These are phyloP conservation scores for Chrysolina haemoptera DNA, from an alignment of 2,888 invertebrate genomes.

Conservation along the genomic window DNA sequence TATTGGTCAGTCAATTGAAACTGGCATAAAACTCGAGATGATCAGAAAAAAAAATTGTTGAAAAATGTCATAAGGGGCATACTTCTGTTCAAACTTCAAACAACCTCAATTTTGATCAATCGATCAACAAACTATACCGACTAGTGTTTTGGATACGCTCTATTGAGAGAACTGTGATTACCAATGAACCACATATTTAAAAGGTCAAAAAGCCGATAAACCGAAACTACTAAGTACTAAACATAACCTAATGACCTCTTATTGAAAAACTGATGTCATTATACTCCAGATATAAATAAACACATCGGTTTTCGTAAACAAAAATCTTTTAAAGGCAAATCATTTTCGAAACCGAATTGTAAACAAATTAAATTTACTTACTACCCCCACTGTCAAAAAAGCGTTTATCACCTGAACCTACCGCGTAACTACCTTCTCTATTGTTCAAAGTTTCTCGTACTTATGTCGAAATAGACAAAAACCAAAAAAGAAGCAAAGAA, in stretches of 20 bases:
- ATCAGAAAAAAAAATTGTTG: no score
- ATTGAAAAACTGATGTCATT: slow-evolving; percentile 9
- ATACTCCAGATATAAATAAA: slow-evolving; percentile 4
- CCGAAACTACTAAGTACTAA: background rate
- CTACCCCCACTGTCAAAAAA: background rate
- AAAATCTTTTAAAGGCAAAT: background rate
- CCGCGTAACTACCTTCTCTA: background rate
- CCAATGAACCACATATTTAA: background rate
- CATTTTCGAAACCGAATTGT: background rate
- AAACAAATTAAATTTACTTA: background rate
- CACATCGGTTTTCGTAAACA: slow-evolving; percentile 2
- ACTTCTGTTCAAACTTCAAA: no score
- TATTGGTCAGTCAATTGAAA: no score
- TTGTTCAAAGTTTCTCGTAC: no score
- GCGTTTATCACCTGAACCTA: background rate
- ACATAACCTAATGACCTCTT: slow-evolving; percentile 12
- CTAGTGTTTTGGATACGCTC: background rate
- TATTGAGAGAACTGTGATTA: background rate
- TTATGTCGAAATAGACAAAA: no score
- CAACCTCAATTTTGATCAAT: no score
- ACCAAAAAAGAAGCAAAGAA: no score
- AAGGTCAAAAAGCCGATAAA: slow-evolving; percentile 14
- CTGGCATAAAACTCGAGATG: no score
- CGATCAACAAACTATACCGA: background rate
- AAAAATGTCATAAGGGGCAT: no score